Percentiles rank a stretch among this genome's conserved stretches.
phyloP scores from a whole-genome alignment of 2,797 vertebrate genomes.

The Schizothorax lantsangensis region DNA sequence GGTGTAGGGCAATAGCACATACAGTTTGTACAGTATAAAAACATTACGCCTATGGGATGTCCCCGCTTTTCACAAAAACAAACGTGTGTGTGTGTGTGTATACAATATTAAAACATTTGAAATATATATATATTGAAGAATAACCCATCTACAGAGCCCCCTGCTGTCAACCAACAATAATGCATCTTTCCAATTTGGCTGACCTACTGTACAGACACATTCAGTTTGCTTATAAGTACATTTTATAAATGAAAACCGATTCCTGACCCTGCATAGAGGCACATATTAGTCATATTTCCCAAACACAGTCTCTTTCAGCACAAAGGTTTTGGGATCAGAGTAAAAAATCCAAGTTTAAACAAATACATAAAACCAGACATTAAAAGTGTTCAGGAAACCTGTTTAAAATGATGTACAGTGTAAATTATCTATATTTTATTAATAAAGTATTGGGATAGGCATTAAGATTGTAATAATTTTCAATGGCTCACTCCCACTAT shows the following conservation, averaged over 20 bases:
- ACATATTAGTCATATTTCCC: conserved; percentile 46
- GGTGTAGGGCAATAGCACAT: no score
- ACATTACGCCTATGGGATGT: no score
- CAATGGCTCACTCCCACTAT: neutral
- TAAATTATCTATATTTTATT: neutral
- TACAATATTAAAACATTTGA: no score
- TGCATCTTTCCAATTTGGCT: conserved; percentile 58
- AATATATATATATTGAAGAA: no score
- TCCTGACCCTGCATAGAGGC: conserved; percentile 43
- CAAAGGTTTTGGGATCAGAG: neutral
- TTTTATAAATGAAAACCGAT: conserved; percentile 60
- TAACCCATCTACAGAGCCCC: neutral
- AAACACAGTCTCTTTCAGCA: conserved; percentile 32
- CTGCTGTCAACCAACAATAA: conserved; percentile 29
- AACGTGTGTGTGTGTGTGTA: no score
- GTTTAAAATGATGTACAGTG: neutral
- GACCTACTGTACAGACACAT: conserved; percentile 1
- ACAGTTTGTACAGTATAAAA: no score
- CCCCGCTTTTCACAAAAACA: no score
- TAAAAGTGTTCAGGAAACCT: neutral
- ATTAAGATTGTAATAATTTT: neutral
- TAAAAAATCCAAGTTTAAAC: conserved; percentile 29
- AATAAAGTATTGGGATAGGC: neutral
- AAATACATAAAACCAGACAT: neutral
- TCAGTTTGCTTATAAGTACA: conserved; percentile 46